Evolutionary conservation across 2,113 vertebrate species (phyloP), one percentile per base, ranked within the genome.

Genomic region (Macrotus californicus): DNA sequence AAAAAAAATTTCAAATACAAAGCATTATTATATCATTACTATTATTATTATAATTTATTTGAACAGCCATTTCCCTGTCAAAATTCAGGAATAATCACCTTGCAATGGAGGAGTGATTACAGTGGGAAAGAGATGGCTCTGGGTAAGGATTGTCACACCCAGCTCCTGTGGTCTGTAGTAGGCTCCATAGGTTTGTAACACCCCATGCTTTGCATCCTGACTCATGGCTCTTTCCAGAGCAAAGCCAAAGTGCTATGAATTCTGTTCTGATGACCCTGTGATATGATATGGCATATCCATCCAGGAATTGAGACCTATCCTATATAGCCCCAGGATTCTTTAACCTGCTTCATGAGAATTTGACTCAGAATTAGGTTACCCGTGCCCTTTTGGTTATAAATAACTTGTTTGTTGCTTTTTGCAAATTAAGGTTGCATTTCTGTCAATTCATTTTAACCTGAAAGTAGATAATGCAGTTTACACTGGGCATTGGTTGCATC

Each of bases 21-120:
- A 97, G 96, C 96, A 97, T 96, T 96, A 97, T 95, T 87, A 95
- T 83, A 61, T 59, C 56, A 92, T 76, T 75, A 75, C 80, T 91
- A 97, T 95, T 96, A 97, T 95, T 96, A 97, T 96, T 96, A 97
- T 96, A 96, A 97, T 97, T 97, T 97, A 97, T 96, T 97, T 97
- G 96, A 97, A 97, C 96, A 97, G 97, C 97, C 97, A 97, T 97
- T 97, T 97, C 97, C 97, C 97, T 97, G 97, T 97, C 97, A 97
- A 96, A 97, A 97, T 97, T 97, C 96, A 97, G 97, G 97, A 97
- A 96, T 97, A 97, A 96, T 93, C 97, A 97, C 96, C 97, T 97
- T 97, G 97, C 97, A 97, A 95, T 97, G 97, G 97, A 97, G 97
- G 95, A 97, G 97, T 95, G 97, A 96, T 97, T 96, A 95, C 97